Evolutionary conservation across 2,888 invertebrate species (phyloP).

Genomic region (Thalpophila matura): DNA sequence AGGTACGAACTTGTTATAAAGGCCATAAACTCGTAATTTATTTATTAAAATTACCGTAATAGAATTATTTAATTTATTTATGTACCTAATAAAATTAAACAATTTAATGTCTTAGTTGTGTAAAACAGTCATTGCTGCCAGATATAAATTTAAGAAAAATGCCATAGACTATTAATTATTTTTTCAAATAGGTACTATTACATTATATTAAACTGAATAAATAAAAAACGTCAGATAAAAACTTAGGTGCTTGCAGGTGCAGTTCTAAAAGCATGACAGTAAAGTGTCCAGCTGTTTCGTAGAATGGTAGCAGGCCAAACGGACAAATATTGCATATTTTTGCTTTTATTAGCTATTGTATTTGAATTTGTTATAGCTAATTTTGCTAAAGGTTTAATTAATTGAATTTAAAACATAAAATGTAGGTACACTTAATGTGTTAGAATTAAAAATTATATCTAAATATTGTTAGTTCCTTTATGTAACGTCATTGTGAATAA

Average conservation of each 20-base stretch:
- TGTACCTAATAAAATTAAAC: constrained; percentile 4
- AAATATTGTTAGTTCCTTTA: background rate
- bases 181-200: background rate
- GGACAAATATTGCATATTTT: constrained; percentile 49
- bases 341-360: constrained; percentile 53
- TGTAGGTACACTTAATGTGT: background rate
- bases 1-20: constrained; percentile 18
- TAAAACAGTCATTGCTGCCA: background rate
- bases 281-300: constrained; percentile 48
- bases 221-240: constrained; percentile 24
- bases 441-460: background rate
- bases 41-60: constrained; percentile 7
- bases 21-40: constrained; percentile 13
- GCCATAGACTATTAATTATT: background rate
- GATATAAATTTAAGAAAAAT: constrained; percentile 4
- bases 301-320: constrained; percentile 36
- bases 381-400: background rate
- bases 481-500: background rate
- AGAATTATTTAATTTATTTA: constrained; percentile 5
- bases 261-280: constrained; percentile 25
- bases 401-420: constrained; percentile 9
- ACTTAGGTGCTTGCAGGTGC: constrained; percentile 49
- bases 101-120: constrained; percentile 1
- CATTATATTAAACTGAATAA: constrained; percentile 5
- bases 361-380: constrained; percentile 34